phyloP scores from a whole-genome alignment of 1,140 invertebrate species.

The Hylaeus anthracinus region DNA sequence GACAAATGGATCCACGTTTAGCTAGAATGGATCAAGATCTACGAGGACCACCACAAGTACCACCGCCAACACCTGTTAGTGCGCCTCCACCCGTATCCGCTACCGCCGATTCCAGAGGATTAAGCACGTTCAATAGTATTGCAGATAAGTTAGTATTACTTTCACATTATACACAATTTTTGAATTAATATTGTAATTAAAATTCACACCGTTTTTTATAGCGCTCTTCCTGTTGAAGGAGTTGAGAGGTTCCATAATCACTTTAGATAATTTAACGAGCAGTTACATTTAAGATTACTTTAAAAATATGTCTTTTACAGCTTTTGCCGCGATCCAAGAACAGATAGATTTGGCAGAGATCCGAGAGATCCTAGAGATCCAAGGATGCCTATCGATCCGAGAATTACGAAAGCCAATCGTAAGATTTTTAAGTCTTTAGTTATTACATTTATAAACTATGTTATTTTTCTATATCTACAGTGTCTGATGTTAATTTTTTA shows the following conservation, averaged over 20 bases:
- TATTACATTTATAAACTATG: constrained; percentile 5
- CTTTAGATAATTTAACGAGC: constrained; percentile 12
- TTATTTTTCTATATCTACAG: background rate
- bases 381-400: constrained; percentile 83
- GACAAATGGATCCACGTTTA: constrained; percentile 81
- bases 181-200: constrained; percentile 37
- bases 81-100: constrained; percentile 77
- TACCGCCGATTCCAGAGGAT: constrained; percentile 66
- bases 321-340: constrained; percentile 80
- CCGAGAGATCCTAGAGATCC: constrained; percentile 86
- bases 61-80: constrained; percentile 82
- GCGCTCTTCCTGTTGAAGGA: constrained; percentile 78
- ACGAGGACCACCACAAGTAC: constrained; percentile 80
- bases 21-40: constrained; percentile 84
- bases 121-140: constrained; percentile 68
- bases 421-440: constrained; percentile 55
- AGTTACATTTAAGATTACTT: background rate
- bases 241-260: constrained; percentile 74
- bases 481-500: constrained; percentile 58
- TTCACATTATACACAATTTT: constrained; percentile 4
- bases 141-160: constrained; percentile 73
- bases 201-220: constrained; percentile 66
- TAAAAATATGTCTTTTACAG: constrained; percentile 69
- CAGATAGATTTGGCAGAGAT: constrained; percentile 82
- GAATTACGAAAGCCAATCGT: constrained; percentile 82